These are phyloP conservation scores for Laticauda laticaudata DNA, from an alignment of 2,113 vertebrate species.

Conservation along the genomic window DNA sequence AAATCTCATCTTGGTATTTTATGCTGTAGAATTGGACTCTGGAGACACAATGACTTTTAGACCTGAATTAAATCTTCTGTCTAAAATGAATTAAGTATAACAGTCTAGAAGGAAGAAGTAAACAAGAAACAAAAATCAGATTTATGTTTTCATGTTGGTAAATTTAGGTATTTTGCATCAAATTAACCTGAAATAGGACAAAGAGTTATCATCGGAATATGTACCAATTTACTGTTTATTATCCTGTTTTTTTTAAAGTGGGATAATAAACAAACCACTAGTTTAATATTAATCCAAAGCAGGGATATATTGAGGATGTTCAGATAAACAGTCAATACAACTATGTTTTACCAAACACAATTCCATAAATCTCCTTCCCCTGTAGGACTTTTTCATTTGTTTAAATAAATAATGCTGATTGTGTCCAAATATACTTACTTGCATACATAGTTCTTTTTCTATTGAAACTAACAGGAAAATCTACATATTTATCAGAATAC, in stretches of 20 bases:
- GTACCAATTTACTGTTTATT: conserved; percentile 37
- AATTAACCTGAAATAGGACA: conserved; percentile 65
- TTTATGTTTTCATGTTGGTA: conserved; percentile 38
- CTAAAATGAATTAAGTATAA: conserved; percentile 69
- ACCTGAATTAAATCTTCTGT: conserved; percentile 62
- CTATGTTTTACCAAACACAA: background rate
- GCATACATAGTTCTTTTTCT: background rate
- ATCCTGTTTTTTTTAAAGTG: background rate
- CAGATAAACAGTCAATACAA: background rate
- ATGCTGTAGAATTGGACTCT: conserved; percentile 37
- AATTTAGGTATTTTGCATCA: conserved; percentile 65
- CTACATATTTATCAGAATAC: conserved; percentile 27
- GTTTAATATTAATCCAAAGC: conserved; percentile 20
- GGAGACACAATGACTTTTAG: conserved; percentile 55
- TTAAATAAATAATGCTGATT: background rate
- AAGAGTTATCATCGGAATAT: conserved; percentile 58
- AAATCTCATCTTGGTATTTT: conserved; percentile 34
- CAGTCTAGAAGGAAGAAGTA: conserved; percentile 75
- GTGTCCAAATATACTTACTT: background rate
- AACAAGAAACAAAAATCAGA: conserved; percentile 66
- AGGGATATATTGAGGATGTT: background rate
- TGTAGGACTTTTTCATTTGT: background rate
- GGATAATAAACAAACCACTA: background rate
- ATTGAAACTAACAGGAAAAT: background rate
- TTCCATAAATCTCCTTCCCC: background rate